Evolutionary conservation across 2,797 vertebrate species (phyloP).

Genomic region (Sus cebifrons): DNA sequence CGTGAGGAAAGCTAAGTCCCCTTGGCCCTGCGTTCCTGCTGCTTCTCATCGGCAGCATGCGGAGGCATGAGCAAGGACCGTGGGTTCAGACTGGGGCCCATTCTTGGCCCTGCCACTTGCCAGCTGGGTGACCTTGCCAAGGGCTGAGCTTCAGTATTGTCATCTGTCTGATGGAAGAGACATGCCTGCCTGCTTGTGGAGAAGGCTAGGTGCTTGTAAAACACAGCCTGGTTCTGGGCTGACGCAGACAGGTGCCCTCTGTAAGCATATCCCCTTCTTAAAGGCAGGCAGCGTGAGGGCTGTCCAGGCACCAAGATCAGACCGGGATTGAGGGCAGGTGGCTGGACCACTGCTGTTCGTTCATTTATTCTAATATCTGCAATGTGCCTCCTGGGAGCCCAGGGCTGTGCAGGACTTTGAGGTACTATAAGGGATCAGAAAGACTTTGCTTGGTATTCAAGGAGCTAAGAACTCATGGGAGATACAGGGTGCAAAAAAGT

Average conservation of each 20-base stretch:
- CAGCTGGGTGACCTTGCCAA: background rate
- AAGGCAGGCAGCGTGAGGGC: background rate
- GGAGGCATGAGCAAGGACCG: background rate
- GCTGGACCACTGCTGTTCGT: fast-evolving
- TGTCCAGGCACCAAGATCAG: background rate
- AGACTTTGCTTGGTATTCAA: background rate
- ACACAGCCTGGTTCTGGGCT: background rate
- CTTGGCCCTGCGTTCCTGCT: background rate
- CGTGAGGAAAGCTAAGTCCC: background rate
- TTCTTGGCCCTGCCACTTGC: background rate
- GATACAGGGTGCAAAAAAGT: background rate
- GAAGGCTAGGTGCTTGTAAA: background rate
- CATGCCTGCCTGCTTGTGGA: too few relatives aligned
- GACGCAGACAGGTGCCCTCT: fast-evolving
- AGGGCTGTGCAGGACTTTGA: background rate
- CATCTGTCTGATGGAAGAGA: background rate
- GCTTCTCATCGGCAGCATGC: background rate
- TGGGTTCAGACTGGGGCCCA: background rate
- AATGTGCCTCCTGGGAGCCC: fast-evolving
- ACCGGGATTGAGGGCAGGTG: background rate
- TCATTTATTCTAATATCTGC: background rate
- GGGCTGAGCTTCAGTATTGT: background rate
- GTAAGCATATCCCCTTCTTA: background rate
- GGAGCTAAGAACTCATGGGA: background rate
- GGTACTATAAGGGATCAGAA: background rate